A percentile compares a stretch with the other conserved stretches of the same genome.
Evolutionary conservation across 2,113 vertebrate species (phyloP).

Genomic region (Cottus gobio): DNA sequence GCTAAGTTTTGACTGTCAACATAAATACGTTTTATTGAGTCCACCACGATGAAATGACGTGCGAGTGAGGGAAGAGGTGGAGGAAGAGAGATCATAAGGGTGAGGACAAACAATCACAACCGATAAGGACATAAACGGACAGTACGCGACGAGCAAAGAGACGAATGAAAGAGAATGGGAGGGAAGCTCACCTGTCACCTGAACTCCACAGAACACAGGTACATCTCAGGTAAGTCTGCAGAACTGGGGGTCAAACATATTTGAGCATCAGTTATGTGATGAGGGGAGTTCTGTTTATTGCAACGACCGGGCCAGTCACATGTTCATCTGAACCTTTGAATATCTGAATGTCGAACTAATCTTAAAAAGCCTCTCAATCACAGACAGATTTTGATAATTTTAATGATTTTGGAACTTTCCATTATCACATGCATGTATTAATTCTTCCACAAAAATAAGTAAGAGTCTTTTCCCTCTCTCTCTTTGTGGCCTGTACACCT

Average conservation of each 20-base stretch:
- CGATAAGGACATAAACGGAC: not conserved
- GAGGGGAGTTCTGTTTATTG: not conserved
- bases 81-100: not conserved
- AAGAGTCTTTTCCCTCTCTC: not conserved
- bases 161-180: slow-evolving; percentile 9
- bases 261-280: not conserved
- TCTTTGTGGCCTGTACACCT: not conserved
- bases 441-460: not conserved
- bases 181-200: slow-evolving; percentile 14
- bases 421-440: not conserved
- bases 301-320: not conserved
- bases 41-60: not conserved
- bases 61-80: not conserved
- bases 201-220: slow-evolving; percentile 8
- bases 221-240: slow-evolving; percentile 19
- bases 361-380: not conserved
- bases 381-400: not conserved
- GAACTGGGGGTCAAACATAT: not conserved
- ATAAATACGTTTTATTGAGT: slow-evolving; percentile 15
- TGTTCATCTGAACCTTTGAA: not conserved
- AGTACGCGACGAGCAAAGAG: not conserved
- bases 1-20: slow-evolving; percentile 36
- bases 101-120: not conserved
- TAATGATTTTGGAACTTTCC: not conserved
- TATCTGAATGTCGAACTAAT: not conserved